These are phyloP conservation scores for Myodes glareolus DNA, from an alignment of 2,113 vertebrate genomes.

Conservation along the genomic window DNA sequence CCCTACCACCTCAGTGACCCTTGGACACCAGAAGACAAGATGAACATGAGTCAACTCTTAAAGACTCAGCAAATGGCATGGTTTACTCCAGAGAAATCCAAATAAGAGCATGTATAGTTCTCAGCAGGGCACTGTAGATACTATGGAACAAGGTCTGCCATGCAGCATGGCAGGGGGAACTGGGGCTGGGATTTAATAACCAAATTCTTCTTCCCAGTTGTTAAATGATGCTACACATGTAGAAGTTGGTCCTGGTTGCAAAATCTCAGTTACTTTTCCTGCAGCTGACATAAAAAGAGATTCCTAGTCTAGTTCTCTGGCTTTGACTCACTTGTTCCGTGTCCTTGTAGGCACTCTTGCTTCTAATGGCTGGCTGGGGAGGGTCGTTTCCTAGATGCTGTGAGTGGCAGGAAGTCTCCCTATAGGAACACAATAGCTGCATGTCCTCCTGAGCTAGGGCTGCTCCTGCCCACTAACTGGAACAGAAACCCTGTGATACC, in stretches of 20 bases:
- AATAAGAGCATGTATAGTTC: not conserved
- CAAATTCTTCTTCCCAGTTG: not conserved
- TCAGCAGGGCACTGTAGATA: accelerated
- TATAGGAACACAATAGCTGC: not conserved
- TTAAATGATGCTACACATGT: not conserved
- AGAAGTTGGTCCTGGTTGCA: not conserved
- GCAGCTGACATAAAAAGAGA: not conserved
- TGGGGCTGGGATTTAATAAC: not conserved
- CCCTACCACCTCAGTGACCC: not conserved
- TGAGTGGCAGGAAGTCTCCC: not conserved
- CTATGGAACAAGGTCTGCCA: not conserved
- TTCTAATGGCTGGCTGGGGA: not conserved
- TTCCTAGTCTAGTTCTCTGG: not conserved
- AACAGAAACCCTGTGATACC: not conserved
- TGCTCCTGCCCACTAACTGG: too few relatives aligned
- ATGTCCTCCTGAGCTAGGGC: not conserved
- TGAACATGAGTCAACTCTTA: too few relatives aligned
- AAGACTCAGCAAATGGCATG: not conserved
- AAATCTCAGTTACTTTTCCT: not conserved
- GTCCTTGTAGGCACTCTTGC: not conserved
- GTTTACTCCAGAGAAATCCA: not conserved
- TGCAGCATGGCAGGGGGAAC: not conserved
- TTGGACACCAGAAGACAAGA: not conserved
- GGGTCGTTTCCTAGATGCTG: not conserved
- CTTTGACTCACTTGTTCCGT: not conserved